phyloP scores from a whole-genome alignment of 2,113 vertebrate species.

The Phalacrocorax brasilianus region DNA sequence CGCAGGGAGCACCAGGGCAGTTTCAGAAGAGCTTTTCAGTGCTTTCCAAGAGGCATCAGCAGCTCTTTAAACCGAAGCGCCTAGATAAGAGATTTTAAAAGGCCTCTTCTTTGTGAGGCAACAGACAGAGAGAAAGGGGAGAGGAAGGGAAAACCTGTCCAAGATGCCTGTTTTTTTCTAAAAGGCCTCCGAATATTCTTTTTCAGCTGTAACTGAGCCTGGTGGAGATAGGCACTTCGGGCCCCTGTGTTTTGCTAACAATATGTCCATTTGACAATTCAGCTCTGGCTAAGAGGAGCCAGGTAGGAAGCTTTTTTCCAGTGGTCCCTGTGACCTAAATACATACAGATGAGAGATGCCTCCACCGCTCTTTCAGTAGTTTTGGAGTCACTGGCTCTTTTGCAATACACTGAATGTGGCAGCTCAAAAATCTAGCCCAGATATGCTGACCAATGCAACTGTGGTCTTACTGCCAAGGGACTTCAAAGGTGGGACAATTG shows the following conservation, averaged over 20 bases:
- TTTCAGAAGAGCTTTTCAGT: conserved; percentile 39
- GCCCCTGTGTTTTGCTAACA: background rate
- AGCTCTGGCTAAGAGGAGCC: background rate
- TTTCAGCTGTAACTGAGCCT: background rate
- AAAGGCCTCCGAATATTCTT: background rate
- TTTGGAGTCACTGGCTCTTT: background rate
- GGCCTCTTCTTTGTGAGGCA: conserved; percentile 33
- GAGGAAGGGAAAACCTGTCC: background rate
- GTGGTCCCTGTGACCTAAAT: background rate
- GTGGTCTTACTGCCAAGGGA: background rate
- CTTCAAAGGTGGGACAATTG: background rate
- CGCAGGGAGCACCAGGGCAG: background rate
- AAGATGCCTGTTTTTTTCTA: background rate
- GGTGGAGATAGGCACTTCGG: background rate
- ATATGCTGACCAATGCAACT: background rate
- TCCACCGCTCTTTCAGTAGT: rapidly evolving
- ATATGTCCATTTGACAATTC: background rate
- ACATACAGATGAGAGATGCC: background rate
- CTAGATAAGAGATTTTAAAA: conserved; percentile 57
- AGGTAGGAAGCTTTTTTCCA: background rate
- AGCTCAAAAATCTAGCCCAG: background rate
- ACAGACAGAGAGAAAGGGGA: background rate
- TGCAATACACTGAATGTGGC: background rate
- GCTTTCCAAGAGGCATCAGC: conserved; percentile 41
- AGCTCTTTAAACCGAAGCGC: conserved; percentile 36